A percentile compares a stretch with the other conserved stretches of the same genome.
phyloP scores from a whole-genome alignment of 2,888 invertebrate genomes.

The Diarsia mendica region DNA sequence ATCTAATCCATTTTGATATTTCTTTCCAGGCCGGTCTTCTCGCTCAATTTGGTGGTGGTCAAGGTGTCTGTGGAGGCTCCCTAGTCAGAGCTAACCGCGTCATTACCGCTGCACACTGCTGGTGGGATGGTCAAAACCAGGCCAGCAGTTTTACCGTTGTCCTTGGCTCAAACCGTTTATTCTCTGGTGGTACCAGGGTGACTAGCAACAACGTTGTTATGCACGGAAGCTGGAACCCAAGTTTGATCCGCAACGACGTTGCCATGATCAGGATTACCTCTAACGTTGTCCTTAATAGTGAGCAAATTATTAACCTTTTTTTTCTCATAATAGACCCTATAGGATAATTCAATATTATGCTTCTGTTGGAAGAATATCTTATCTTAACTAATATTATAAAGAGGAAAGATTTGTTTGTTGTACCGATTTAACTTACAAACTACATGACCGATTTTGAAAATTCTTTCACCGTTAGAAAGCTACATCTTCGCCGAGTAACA shows the following conservation, averaged over 20 bases:
- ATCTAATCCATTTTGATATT: neutral
- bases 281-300: conserved; percentile 19
- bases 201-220: conserved; percentile 64
- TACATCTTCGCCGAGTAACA: no score
- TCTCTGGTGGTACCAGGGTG: conserved; percentile 74
- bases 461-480: no score
- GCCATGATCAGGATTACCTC: conserved; percentile 68
- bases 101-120: conserved; percentile 81
- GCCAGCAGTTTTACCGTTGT: conserved; percentile 74
- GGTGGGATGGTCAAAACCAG: conserved; percentile 77
- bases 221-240: conserved; percentile 75
- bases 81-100: conserved; percentile 69
- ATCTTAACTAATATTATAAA: no score
- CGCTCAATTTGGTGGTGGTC: conserved; percentile 30
- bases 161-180: conserved; percentile 73
- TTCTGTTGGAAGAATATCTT: no score
- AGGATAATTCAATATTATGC: no score
- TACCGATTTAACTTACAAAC: no score
- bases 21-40: conserved; percentile 59
- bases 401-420: no score
- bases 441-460: no score
- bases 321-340: no score
- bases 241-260: conserved; percentile 74
- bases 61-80: conserved; percentile 77
- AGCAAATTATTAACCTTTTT: conserved; percentile 13